Evolutionary conservation across 2,113 vertebrate species (phyloP).

Genomic region (Anhinga rufa): DNA sequence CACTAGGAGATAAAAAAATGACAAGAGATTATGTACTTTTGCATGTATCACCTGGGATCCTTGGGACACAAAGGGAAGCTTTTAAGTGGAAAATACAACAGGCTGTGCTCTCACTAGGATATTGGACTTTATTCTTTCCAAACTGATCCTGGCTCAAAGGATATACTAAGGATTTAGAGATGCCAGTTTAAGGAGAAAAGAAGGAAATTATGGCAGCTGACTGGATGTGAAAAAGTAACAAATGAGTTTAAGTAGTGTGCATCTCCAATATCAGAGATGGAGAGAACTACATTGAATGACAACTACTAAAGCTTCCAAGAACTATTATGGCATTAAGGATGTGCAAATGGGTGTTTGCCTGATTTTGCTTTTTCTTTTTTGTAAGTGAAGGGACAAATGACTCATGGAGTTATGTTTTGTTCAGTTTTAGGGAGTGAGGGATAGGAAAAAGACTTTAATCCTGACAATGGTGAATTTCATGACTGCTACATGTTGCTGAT

Average conservation of each 20-base stretch:
- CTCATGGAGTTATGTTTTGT: neutral
- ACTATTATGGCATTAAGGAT: neutral
- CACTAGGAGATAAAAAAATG: neutral
- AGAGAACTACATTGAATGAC: neutral
- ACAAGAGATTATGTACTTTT: neutral
- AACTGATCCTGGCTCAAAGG: neutral
- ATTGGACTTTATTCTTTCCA: neutral
- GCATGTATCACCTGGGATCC: neutral
- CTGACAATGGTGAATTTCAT: neutral
- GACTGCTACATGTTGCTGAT: neutral
- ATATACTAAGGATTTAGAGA: neutral
- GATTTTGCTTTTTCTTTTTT: neutral
- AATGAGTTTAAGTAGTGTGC: neutral
- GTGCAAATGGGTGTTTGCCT: neutral
- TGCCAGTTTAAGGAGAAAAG: neutral
- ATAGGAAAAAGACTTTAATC: neutral
- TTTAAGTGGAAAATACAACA: slow-evolving; percentile 30
- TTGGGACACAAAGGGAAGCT: neutral
- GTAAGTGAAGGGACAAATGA: neutral
- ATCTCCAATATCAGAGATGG: neutral
- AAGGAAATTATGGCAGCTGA: neutral
- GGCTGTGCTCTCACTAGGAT: neutral
- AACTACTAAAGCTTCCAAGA: neutral
- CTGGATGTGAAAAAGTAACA: neutral
- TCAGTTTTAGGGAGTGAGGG: neutral